Percentiles rank a stretch among this genome's conserved stretches.
Conservation (phyloP, 2,888 invertebrate species). For the Athripsodes cinereus region DNA sequence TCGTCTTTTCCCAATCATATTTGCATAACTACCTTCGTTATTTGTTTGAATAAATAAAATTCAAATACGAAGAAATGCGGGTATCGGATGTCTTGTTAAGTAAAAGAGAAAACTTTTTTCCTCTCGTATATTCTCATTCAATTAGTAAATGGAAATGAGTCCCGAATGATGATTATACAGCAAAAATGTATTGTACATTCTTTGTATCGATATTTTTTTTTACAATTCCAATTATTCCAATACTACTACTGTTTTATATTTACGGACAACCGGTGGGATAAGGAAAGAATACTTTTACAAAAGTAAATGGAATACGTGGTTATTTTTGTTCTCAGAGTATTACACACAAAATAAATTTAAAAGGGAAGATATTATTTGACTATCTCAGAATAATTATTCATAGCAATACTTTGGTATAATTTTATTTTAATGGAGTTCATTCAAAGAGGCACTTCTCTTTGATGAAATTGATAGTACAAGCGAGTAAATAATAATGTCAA, state of each 20-base stretch:
- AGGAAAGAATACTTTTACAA: no score
- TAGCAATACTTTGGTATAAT: no score
- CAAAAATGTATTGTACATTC: background rate
- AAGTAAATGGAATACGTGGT: no score
- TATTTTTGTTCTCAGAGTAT: no score
- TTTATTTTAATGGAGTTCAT: no score
- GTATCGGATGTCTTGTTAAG: slow-evolving; percentile 8
- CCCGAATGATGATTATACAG: background rate
- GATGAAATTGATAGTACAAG: no score
- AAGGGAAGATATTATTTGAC: no score
- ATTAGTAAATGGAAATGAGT: slow-evolving; percentile 1
- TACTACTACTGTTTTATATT: background rate
- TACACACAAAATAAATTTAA: no score
- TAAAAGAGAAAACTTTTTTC: background rate
- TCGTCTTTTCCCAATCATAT: slow-evolving; percentile 9
- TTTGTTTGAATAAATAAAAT: slow-evolving; percentile 13
- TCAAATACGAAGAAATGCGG: slow-evolving; percentile 4
- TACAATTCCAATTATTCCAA: background rate
- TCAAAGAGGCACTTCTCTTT: no score
- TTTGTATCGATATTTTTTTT: background rate
- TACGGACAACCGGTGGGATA: no score
- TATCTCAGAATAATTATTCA: no score
- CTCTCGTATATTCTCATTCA: background rate
- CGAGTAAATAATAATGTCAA: no score
- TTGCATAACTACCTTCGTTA: slow-evolving; percentile 17